Conservation (phyloP, 2,113 vertebrate species). For the Dasyornis broadbenti region DNA sequence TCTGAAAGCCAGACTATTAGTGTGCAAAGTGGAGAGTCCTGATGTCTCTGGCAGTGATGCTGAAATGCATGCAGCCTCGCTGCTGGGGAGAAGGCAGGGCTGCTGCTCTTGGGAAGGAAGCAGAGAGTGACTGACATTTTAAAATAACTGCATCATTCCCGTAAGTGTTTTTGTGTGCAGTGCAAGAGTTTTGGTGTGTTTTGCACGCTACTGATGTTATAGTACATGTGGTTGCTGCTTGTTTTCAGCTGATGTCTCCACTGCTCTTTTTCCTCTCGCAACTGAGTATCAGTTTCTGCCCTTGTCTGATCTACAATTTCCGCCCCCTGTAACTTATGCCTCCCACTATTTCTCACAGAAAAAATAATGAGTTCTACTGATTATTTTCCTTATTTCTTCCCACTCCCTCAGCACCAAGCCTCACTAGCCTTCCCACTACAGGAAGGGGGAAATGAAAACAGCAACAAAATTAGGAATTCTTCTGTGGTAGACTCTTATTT, state of each 20-base stretch:
- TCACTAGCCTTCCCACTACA: neutral
- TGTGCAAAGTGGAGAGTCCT: neutral
- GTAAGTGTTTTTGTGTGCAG: neutral
- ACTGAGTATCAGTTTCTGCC: constrained; percentile 27
- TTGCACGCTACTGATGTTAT: neutral
- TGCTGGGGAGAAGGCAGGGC: neutral
- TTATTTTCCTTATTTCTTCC: constrained; percentile 49
- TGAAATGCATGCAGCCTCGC: neutral
- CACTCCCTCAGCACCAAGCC: neutral
- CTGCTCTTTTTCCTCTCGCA: constrained; percentile 25
- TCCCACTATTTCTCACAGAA: constrained; percentile 39
- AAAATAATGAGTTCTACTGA: constrained; percentile 35
- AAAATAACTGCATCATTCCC: neutral
- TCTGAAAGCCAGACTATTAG: neutral
- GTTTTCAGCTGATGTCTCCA: neutral
- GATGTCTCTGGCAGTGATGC: neutral
- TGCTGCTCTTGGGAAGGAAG: neutral
- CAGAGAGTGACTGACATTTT: neutral
- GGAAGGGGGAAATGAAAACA: neutral
- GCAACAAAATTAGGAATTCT: neutral
- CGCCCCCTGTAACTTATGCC: neutral
- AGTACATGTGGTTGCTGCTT: neutral
- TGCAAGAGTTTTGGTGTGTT: neutral
- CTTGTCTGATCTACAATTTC: constrained; percentile 18
- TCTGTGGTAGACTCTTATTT: neutral